Percentiles rank a stretch among this genome's conserved stretches.
Conservation (phyloP, 2,113 vertebrate species). For the Tupaia chinensis region DNA sequence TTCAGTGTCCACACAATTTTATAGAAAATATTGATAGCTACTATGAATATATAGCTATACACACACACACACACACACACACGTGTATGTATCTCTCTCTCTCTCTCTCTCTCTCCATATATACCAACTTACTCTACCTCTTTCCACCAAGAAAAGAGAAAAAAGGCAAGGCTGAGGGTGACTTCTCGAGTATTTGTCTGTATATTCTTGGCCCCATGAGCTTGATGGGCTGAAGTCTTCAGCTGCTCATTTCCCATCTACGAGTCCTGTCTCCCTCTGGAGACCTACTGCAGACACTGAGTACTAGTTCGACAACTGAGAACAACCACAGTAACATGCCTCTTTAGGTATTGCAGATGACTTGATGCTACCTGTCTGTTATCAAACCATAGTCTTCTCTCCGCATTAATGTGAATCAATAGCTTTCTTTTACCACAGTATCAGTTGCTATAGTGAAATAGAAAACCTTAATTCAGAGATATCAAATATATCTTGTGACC, state of each 20-base stretch:
- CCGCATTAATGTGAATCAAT: not conserved
- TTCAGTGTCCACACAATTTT: not conserved
- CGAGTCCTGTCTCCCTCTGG: not conserved
- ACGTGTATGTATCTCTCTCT: too few relatives aligned
- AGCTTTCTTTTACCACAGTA: not conserved
- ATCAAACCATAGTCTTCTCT: not conserved
- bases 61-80: too few relatives aligned
- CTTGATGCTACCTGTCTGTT: not conserved
- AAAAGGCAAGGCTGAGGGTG: not conserved
- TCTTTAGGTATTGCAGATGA: not conserved
- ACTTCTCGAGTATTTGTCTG: not conserved
- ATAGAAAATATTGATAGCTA: not conserved
- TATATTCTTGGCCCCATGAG: not conserved
- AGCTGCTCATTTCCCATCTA: not conserved
- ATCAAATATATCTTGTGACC: not conserved
- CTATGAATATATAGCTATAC: not conserved
- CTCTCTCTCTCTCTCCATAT: too few relatives aligned
- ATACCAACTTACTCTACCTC: too few relatives aligned
- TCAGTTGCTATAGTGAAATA: not conserved
- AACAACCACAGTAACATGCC: not conserved
- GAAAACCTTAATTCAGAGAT: slow-evolving; percentile 4
- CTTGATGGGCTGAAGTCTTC: not conserved
- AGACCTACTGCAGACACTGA: not conserved
- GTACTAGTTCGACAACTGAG: not conserved
- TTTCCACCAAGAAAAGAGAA: not conserved